Evolutionary conservation across 2,888 invertebrate genomes (phyloP).

Genomic region (Microplitis manilae): DNA sequence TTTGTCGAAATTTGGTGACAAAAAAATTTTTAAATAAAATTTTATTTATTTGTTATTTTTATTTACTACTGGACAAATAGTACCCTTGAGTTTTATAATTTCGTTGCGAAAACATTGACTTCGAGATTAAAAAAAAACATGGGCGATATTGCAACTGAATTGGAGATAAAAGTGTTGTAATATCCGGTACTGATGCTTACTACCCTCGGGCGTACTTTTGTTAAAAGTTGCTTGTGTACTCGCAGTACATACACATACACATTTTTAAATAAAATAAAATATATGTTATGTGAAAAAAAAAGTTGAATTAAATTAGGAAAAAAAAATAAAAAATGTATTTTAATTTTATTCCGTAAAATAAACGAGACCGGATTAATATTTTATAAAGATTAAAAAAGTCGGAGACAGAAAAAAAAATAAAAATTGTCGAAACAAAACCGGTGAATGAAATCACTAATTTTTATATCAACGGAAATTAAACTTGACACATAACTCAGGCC

Average conservation of each 20-base stretch:
- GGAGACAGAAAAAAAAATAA: constrained; percentile 16
- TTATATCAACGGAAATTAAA: constrained; percentile 16
- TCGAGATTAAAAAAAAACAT: not conserved
- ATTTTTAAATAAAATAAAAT: not conserved
- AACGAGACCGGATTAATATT: not conserved
- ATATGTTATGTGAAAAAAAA: not conserved
- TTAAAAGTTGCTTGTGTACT: not conserved
- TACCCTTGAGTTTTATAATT: not conserved
- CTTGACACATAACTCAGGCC: constrained; percentile 34
- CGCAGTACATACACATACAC: not conserved
- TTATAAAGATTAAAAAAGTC: constrained; percentile 13
- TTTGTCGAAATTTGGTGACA: too few relatives aligned
- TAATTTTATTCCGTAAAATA: not conserved
- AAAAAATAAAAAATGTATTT: not conserved
- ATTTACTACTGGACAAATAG: not conserved
- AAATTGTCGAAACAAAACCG: constrained; percentile 5
- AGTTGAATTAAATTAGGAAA: not conserved
- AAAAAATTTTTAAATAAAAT: not conserved
- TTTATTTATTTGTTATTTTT: not conserved
- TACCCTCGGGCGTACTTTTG: constrained; percentile 13
- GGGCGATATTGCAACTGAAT: not conserved
- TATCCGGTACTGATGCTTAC: constrained; percentile 2
- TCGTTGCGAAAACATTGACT: not conserved
- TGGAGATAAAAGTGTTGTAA: constrained; percentile 14
- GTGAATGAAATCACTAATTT: constrained; percentile 3